Evolutionary conservation across 2,888 invertebrate genomes (phyloP), one percentile per base, ranked within the genome.

Genomic region (Pegoplata infirma): DNA sequence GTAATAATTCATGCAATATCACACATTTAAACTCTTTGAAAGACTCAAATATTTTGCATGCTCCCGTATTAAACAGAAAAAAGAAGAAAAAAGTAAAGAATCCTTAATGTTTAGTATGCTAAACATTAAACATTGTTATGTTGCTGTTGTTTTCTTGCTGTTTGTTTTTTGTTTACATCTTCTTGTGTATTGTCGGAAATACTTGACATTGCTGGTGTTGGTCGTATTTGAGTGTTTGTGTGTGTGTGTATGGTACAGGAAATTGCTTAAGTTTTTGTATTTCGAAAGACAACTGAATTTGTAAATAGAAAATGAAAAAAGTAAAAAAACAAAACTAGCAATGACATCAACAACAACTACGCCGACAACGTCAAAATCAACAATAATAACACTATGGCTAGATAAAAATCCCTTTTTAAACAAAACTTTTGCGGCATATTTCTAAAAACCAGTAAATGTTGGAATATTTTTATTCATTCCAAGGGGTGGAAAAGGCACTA

Each of bases 151-250:
- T n/a, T n/a, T n/a, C n/a, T n/a, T 36, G 56, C 25, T 49, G 56
- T 12, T 46, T 25, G 46, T 58, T 7, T 23, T 46, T 59, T 46
- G 8, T 44, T 59, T 23, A 7, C 36, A 25, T 1, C 5, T 75
- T 67, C 21, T 21, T 74, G 59, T 78, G 40, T 58, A 40, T 67
- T 69, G 69, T 76, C 72, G 78, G 80, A 81, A 81, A 81, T 81
- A 79, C 80, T 80, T 81, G 81, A 76, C 81, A 80, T 81, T 78
- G 69, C 80, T 79, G 74, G 36, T 79, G 79, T 63, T 72, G 76
- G 32, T 32, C n/a, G n/a, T n/a, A n/a, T n/a, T n/a, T n/a, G n/a
- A n/a, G n/a, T n/a, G n/a, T n/a, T n/a, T n/a, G n/a, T n/a, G n/a
- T n/a, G n/a, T 56, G 63, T 71, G 75, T 63, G 61, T 77, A 73